Conservation (phyloP, 2,113 vertebrate genomes). For the Notiomystis cincta region DNA sequence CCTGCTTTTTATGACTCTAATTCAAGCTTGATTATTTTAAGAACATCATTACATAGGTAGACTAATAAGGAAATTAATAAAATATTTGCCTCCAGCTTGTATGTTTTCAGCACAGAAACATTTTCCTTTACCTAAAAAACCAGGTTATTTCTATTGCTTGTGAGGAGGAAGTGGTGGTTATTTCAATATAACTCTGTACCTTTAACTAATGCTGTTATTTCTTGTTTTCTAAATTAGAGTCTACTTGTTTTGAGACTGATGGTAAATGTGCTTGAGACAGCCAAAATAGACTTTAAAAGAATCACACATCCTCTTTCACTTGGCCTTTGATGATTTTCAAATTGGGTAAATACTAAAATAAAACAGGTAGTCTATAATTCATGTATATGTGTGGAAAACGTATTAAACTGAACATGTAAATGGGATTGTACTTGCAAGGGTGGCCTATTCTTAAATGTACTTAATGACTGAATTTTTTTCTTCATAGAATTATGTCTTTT, state of each 20-base stretch:
- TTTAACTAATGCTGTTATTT: conserved; percentile 28
- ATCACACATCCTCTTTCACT: not conserved
- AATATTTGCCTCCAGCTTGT: not conserved
- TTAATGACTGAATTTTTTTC: not conserved
- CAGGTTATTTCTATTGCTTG: not conserved
- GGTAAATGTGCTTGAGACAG: not conserved
- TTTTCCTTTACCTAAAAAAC: not conserved
- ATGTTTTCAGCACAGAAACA: not conserved
- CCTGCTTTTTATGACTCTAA: not conserved
- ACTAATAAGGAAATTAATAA: not conserved
- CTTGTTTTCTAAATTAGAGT: conserved; percentile 18
- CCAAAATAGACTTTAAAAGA: not conserved
- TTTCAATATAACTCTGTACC: not conserved
- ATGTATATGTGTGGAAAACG: not conserved
- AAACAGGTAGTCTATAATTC: not conserved
- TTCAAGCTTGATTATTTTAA: not conserved
- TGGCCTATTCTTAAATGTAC: not conserved
- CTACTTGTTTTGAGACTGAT: not conserved
- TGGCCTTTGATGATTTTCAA: not conserved
- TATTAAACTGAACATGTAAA: not conserved
- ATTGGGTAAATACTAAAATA: not conserved
- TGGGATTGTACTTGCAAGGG: not conserved
- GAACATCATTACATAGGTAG: not conserved
- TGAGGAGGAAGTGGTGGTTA: conserved; percentile 41
- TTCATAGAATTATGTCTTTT: not conserved